These are phyloP conservation scores for Coptodon bakossiorum DNA, from an alignment of 2,113 vertebrate species.

Conservation along the genomic window DNA sequence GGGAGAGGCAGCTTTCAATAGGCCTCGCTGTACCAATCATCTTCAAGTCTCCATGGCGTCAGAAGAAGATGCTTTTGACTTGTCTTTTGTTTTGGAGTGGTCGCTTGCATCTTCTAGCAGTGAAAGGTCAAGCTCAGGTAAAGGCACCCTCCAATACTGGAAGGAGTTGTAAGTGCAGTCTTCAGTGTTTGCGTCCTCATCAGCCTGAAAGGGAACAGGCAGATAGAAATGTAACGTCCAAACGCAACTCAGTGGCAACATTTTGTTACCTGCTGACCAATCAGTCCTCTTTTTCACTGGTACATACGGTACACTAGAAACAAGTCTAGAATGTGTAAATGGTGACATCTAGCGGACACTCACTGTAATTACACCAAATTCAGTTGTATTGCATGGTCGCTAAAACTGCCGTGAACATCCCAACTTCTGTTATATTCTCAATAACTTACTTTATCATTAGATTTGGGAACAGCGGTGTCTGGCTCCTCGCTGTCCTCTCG, in stretches of 20 bases:
- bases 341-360: slow-evolving; percentile 31
- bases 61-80: slow-evolving; percentile 25
- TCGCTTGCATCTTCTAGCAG: slow-evolving; percentile 67
- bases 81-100: not conserved
- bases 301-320: not conserved
- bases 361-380: not conserved
- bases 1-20: not conserved
- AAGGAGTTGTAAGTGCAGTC: slow-evolving; percentile 84
- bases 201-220: slow-evolving; percentile 3
- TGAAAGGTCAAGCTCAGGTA: slow-evolving; percentile 80
- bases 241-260: not conserved
- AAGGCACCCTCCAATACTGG: slow-evolving; percentile 86
- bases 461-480: not conserved
- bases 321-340: not conserved
- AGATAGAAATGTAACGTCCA: not conserved
- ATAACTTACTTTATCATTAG: slow-evolving; percentile 7
- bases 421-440: accelerated
- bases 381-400: not conserved
- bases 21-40: not conserved
- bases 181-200: slow-evolving; percentile 41
- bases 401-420: too few species aligned
- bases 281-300: not conserved
- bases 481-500: not conserved
- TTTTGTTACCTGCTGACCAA: not conserved
- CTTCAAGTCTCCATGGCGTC: slow-evolving; percentile 87